Base-by-base conservation (phyloP, 2,113 vertebrate genomes). In the Rhabdomys dilectus region DNA sequence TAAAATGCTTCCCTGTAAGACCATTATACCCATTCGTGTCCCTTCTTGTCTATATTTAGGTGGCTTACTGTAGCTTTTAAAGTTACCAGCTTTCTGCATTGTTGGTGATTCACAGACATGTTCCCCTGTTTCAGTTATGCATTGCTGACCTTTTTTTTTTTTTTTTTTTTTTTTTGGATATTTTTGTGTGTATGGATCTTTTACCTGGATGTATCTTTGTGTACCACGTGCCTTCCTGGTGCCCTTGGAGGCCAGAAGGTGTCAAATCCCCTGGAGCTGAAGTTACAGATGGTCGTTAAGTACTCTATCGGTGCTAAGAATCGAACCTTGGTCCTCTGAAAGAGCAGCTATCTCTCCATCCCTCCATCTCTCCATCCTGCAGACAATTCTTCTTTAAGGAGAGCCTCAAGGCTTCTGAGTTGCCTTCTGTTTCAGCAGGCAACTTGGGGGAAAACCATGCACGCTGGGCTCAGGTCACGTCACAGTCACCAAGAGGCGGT, bases 21-120 rank as follows among this genome's bases (percentile, higher is more conserved):
- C 78, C 70, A 73, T 89, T 85, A 73, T 76, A 56, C 87, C 64
- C 58, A 10, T 81, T 92, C 58, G 85, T 6, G 7, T 86, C 72
- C 77, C 75, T 75, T 78, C 60, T 53, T 31, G 1, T 94, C 96
- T 98, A 96, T 97, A 98, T 98, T 98, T 97, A 96, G 96, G 70
- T 68, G 73, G 93, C 91, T 94, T 93, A 91, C 95, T 96, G 96
- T 95, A 89, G 95, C 95, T 78, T 64, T 94, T 82, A 42, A 89
- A 91, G 87, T 90, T 48, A 64, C 64, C 19, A 91, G 81, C 89
- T 87, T 80, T 66, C 36, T 64, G 17, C n/a, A 3, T 16, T 12
- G 31, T 15, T 3, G 29, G 91, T 86, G 96, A 88, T 51, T 96
- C 89, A 72, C 7, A 88, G 88, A 70, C 34, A 12, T 8, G 76